Conservation (phyloP, 2,797 vertebrate species). For the Rachycentron canadum region DNA sequence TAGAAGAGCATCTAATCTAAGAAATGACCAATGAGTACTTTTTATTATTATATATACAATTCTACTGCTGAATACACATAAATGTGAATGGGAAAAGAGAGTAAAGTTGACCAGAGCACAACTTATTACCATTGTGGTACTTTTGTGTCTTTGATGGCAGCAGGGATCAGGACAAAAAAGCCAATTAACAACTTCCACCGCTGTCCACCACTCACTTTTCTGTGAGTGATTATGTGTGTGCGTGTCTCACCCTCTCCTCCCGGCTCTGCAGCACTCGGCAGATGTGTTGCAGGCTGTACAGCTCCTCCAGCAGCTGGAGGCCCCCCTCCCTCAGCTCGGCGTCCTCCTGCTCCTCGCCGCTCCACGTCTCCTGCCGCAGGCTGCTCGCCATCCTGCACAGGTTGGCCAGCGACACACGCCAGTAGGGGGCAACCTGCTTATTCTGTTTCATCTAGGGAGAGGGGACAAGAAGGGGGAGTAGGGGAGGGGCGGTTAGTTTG, state of each 20-base stretch:
- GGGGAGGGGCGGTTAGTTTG: neutral
- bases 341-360: conserved; percentile 82
- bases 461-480: too few relatives aligned
- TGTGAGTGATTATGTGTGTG: conserved; percentile 10
- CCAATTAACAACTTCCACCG: neutral
- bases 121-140: too few relatives aligned
- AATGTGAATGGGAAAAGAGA: neutral
- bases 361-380: conserved; percentile 83
- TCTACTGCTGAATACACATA: neutral
- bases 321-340: conserved; percentile 80
- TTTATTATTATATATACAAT: neutral
- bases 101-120: neutral
- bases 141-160: neutral
- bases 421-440: conserved; percentile 90
- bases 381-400: conserved; percentile 89
- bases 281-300: conserved; percentile 90
- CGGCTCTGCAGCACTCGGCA: conserved; percentile 90
- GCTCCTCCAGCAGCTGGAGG: conserved; percentile 87
- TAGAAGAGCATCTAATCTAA: too few relatives aligned
- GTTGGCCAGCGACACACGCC: conserved; percentile 90
- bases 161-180: neutral
- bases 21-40: neutral
- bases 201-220: too few relatives aligned
- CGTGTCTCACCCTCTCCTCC: conserved; percentile 85
- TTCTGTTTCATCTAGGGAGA: conserved; percentile 84